phyloP scores from a whole-genome alignment of 2,888 invertebrate species.

The Rhagonycha fulva region DNA sequence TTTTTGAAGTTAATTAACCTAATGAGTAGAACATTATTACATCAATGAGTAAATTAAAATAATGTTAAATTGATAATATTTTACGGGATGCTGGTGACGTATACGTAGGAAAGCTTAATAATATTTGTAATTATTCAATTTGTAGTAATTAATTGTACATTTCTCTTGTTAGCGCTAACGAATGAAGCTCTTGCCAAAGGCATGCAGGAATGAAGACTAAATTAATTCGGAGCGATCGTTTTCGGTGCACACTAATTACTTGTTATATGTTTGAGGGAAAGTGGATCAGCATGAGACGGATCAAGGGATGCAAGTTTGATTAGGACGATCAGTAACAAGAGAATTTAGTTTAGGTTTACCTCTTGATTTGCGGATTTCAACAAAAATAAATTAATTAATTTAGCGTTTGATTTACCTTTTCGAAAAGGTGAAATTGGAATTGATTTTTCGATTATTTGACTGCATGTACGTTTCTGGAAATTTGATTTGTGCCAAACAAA shows the following conservation, averaged over 20 bases:
- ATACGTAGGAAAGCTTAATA: conserved; percentile 8
- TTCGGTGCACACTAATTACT: conserved; percentile 30
- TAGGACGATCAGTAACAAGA: conserved; percentile 13
- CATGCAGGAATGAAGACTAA: conserved; percentile 27
- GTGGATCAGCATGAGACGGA: conserved; percentile 22
- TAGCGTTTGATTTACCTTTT: not conserved
- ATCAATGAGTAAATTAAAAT: not conserved
- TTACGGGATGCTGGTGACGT: not conserved
- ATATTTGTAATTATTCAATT: conserved; percentile 28
- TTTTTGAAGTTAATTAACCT: not conserved
- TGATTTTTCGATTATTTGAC: not conserved
- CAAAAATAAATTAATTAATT: not conserved
- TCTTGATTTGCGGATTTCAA: conserved; percentile 2
- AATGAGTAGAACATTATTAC: not conserved
- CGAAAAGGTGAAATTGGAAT: not conserved
- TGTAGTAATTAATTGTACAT: conserved; percentile 28
- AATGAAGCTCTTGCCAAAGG: conserved; percentile 28
- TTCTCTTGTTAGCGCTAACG: conserved; percentile 29
- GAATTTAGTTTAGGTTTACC: conserved; percentile 12
- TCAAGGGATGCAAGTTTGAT: conserved; percentile 25
- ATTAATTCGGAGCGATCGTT: conserved; percentile 29
- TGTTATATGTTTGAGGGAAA: conserved; percentile 30
- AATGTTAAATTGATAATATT: not conserved
- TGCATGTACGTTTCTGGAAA: not conserved
- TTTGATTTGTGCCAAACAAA: not conserved